These are phyloP conservation scores for Ciconia maguari DNA, from an alignment of 2,113 vertebrate species.

Conservation along the genomic window DNA sequence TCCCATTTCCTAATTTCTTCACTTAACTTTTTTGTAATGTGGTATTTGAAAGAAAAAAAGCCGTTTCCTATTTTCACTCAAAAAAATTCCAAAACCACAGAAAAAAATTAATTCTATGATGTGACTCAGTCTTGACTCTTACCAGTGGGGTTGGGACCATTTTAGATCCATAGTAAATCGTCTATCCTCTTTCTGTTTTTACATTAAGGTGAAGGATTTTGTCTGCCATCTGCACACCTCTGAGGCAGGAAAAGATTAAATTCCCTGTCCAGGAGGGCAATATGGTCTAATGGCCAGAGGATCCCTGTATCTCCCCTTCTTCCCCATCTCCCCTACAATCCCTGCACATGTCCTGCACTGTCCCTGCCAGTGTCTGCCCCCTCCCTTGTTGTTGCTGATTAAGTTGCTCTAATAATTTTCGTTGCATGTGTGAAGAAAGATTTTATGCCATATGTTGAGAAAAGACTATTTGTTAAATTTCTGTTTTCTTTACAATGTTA, in stretches of 20 bases:
- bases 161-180: not conserved
- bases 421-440: not conserved
- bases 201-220: not conserved
- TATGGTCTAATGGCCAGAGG: not conserved
- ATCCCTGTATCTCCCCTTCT: not conserved
- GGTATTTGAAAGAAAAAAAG: not conserved
- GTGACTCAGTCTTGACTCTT: not conserved
- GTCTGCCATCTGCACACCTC: not conserved
- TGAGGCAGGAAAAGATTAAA: not conserved
- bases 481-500: not conserved
- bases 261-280: not conserved
- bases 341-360: not conserved
- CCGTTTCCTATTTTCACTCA: not conserved
- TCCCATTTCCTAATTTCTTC: conserved; percentile 18
- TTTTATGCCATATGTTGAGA: not conserved
- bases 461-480: not conserved
- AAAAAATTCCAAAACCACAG: not conserved
- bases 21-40: not conserved
- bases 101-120: not conserved
- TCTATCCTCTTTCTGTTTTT: not conserved
- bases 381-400: not conserved
- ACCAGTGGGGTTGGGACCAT: not conserved
- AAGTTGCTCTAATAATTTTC: not conserved
- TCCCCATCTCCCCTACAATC: not conserved
- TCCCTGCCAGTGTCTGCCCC: not conserved